phyloP scores from a whole-genome alignment of 2,113 vertebrate species.

The Spilogale gracilis region DNA sequence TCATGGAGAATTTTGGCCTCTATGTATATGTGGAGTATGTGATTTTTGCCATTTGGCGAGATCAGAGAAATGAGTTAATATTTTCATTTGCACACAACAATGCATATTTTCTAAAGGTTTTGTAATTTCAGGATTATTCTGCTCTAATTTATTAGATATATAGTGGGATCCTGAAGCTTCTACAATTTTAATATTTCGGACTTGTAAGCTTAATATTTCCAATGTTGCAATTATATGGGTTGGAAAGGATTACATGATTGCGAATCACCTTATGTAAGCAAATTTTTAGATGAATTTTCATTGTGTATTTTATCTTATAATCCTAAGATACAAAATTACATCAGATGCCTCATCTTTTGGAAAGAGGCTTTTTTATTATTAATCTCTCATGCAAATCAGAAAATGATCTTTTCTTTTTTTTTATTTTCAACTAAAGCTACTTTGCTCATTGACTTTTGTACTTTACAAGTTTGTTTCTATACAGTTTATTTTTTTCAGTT shows the following conservation, averaged over 20 bases:
- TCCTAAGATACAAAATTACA: slow-evolving; percentile 84
- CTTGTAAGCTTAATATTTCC: slow-evolving; percentile 68
- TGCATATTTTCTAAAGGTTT: background rate
- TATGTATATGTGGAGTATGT: background rate
- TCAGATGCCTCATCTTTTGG: slow-evolving; percentile 80
- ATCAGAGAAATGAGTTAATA: background rate
- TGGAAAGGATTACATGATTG: slow-evolving; percentile 80
- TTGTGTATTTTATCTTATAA: slow-evolving; percentile 84
- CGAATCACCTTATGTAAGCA: slow-evolving; percentile 82
- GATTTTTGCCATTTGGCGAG: background rate
- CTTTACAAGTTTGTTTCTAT: slow-evolving; percentile 71
- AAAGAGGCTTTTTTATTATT: slow-evolving; percentile 76
- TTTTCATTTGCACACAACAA: slow-evolving; percentile 5
- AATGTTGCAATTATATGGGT: slow-evolving; percentile 66
- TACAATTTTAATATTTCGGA: slow-evolving; percentile 63
- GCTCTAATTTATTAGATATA: slow-evolving; percentile 52
- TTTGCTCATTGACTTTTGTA: slow-evolving; percentile 78
- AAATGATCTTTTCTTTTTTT: slow-evolving; percentile 70
- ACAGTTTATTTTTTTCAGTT: slow-evolving; percentile 68
- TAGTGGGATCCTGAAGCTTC: background rate
- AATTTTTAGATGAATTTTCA: slow-evolving; percentile 83
- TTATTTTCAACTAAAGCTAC: slow-evolving; percentile 80
- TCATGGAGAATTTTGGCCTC: background rate
- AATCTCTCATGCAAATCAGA: slow-evolving; percentile 85
- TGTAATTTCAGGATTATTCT: background rate